These are phyloP conservation scores for Sula dactylatra DNA, from an alignment of 2,113 vertebrate genomes.

Conservation along the genomic window DNA sequence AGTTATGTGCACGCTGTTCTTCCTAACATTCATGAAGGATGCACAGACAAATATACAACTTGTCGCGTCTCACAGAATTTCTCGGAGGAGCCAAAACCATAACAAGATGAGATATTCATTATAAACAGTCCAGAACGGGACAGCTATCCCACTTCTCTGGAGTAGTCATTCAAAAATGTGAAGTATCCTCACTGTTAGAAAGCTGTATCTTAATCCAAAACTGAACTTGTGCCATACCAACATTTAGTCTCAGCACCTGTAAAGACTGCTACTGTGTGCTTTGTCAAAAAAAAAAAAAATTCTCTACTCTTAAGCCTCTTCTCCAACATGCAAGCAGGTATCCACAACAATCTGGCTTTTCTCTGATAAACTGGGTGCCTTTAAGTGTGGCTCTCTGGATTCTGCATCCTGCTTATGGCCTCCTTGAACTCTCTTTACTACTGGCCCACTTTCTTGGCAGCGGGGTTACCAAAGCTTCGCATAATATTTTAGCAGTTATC, in stretches of 20 bases:
- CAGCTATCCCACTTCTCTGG: neutral
- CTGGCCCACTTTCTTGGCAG: no score
- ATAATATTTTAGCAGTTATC: neutral
- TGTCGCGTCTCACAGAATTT: neutral
- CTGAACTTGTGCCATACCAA: neutral
- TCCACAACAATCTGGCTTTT: neutral
- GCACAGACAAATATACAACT: neutral
- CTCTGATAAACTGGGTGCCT: neutral
- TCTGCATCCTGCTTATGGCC: neutral
- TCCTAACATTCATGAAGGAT: rapidly evolving
- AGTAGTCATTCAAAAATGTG: neutral
- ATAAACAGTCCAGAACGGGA: neutral
- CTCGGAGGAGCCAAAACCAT: neutral
- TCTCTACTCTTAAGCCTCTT: neutral
- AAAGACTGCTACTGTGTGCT: neutral
- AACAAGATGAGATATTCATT: rapidly evolving
- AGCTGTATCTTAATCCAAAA: neutral
- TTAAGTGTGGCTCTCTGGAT: neutral
- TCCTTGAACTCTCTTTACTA: neutral
- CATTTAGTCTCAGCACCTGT: neutral
- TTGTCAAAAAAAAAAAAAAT: neutral
- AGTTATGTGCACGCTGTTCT: rapidly evolving
- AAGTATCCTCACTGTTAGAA: neutral
- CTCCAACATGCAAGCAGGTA: neutral
- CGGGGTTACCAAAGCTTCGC: neutral